Percentiles rank a stretch among this genome's conserved stretches.
These are phyloP conservation scores for Aythya baeri DNA, from an alignment of 2,113 vertebrate species.

Conservation along the genomic window DNA sequence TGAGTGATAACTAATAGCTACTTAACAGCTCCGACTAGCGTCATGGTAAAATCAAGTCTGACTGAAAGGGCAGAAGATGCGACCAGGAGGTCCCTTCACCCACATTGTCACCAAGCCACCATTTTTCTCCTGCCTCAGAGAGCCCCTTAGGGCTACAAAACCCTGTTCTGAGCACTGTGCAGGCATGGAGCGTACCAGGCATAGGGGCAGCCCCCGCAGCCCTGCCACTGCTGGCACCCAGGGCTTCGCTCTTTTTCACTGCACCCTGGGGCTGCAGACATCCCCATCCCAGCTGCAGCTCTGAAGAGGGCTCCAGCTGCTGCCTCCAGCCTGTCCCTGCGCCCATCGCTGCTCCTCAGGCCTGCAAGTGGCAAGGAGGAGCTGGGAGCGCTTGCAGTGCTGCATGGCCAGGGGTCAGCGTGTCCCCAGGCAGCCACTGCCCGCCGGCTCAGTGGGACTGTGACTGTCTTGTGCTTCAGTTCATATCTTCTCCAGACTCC, in stretches of 20 bases:
- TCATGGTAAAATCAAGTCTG: not conserved
- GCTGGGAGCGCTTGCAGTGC: not conserved
- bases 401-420: not conserved
- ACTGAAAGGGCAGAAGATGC: not conserved
- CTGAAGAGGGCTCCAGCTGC: not conserved
- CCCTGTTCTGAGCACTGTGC: not conserved
- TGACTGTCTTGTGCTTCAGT: accelerated
- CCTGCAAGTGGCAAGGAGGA: accelerated
- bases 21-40: not conserved
- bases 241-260: not conserved
- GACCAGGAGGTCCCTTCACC: not conserved
- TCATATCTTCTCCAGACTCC: not conserved
- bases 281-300: not conserved
- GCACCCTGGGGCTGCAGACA: accelerated
- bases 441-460: not conserved
- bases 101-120: not conserved
- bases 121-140: not conserved
- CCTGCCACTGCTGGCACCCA: not conserved
- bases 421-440: not conserved
- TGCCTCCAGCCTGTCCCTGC: not conserved
- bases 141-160: not conserved
- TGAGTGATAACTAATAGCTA: not conserved
- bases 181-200: accelerated
- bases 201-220: no score
- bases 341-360: not conserved